Evolutionary conservation across 2,888 invertebrate species (phyloP), one percentile per base, ranked within the genome.

Genomic region (Acrobasis suavella): DNA sequence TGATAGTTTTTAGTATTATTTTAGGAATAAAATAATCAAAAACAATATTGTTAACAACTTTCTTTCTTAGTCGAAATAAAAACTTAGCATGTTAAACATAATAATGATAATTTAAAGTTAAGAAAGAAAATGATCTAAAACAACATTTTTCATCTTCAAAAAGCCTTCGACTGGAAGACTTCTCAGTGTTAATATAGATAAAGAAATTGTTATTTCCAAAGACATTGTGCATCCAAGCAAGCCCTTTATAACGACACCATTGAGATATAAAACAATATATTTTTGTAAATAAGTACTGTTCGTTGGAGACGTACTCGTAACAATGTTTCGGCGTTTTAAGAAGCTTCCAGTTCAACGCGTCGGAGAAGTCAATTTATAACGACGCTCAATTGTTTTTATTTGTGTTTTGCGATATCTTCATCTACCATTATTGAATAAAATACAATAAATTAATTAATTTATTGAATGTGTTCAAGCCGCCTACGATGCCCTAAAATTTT

Each of bases 201-300:
- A 60, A 60, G 59, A 38, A 50, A 60, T 51, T 60, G 59, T 60
- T 50, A 60, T 60, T 60, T 60, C 50, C 38, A 51, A 52, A 60
- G 42, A 60, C 51, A 60, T 60, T 60, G 60, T 14, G 51, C 60
- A 60, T 52, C 52, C 51, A 52, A 60, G 52, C 52, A 51, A 52
- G 78, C 67, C 69, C 72, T 77, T 83, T 83, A 79, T 81, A 86
- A 85, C 78, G 78, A 81, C 69, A 76, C 75, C 75, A 77, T 75
- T 80, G 71, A 42, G 56, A 42, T 42, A 56, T 55, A 32, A 32
- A 32, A 32, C 32, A 32, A 32, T 32, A 32, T 32, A 52, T 22
- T 56, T 56, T 56, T 56, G 14, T 56, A 17, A 56, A 56, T 56
- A n/a, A n/a, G n/a, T n/a, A 42, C 56, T 14, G 56, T 42, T 56